Conservation (phyloP, 2,113 vertebrate genomes). For the Arizona elegans region DNA sequence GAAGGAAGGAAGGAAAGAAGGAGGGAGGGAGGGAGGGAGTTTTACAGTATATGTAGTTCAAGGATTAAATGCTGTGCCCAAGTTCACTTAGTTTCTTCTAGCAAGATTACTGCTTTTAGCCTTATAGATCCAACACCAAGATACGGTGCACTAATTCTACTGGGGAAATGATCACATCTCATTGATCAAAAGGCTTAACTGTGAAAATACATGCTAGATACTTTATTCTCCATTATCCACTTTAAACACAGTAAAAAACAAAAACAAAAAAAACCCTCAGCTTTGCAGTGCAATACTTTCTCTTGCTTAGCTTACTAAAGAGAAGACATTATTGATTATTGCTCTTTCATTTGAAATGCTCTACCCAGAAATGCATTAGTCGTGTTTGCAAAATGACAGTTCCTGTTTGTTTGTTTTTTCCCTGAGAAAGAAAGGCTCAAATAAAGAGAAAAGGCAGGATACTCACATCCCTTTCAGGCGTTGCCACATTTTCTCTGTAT, state of each 20-base stretch:
- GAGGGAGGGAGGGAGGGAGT: neutral
- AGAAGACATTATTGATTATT: rapidly evolving
- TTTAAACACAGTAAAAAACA: slow-evolving; percentile 8
- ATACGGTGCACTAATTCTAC: neutral
- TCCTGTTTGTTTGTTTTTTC: neutral
- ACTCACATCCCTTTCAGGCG: slow-evolving; percentile 84
- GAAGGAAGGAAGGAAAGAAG: neutral
- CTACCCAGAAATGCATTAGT: neutral
- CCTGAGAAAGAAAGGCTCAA: slow-evolving; percentile 26
- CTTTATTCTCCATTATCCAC: neutral
- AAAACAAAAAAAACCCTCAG: neutral
- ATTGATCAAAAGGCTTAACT: slow-evolving; percentile 1
- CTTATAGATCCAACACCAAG: neutral
- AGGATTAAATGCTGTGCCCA: neutral
- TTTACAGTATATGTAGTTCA: neutral
- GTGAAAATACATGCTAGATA: slow-evolving; percentile 1
- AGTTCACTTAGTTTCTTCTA: slow-evolving; percentile 15
- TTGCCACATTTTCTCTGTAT: slow-evolving; percentile 81
- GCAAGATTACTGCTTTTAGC: slow-evolving; percentile 16
- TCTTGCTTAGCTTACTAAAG: neutral
- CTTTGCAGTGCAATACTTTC: neutral
- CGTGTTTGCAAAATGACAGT: slow-evolving; percentile 45
- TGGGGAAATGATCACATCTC: neutral
- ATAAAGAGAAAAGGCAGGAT: slow-evolving; percentile 54
- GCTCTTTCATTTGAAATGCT: slow-evolving; percentile 1